Evolutionary conservation across 92 coral and sea anemone species (phyloP), one percentile per base, ranked within the genome.

Genomic region (Hydrozoanthus gracilis): DNA sequence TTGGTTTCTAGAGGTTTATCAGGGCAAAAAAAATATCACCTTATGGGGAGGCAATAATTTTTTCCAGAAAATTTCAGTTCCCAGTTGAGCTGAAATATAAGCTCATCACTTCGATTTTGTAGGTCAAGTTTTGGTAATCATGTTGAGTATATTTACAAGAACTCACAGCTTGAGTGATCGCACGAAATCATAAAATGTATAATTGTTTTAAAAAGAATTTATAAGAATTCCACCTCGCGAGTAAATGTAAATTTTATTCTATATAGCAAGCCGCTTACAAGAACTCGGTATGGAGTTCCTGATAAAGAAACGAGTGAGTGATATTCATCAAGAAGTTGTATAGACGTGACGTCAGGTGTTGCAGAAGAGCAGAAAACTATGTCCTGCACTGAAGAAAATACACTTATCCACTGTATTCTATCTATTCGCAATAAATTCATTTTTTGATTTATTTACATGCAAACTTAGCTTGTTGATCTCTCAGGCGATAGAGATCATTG

Each of bases 391-490:
- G n/a, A 9, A 60, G 61, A 14, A 78, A 61, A 46, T 13, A 10
- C 3, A 5, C 6, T 14, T 14, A 14, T 14, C 49, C 8, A 44
- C 15, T 75, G 46, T 17, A 50, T 15, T 7, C 44, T 66, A 77
- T 20, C 14, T 60, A 51, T 78, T 27, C 39, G 71, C 44, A 78
- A 78, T 60, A 44, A 47, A 73, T 47, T 10, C 47, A 3, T 15
- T 78, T 14, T 78, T 78, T 44, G 71, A 20, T 58, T 78, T 78
- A 44, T 78, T 80, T 80, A 65, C 85, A 80, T 6, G 60, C 62
- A 64, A 80, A 65, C 18, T 46, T 80, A 18, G 71, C 83, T 78
- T 78, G 70, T 44, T 62, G 71, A 60, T 78, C 60, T 65, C 73
- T 65, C 39, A 12, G 18, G 35, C 13, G 85, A 80, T 80, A 80